Conservation (phyloP, 2,888 invertebrate genomes). For the Perizoma affinitatum region DNA sequence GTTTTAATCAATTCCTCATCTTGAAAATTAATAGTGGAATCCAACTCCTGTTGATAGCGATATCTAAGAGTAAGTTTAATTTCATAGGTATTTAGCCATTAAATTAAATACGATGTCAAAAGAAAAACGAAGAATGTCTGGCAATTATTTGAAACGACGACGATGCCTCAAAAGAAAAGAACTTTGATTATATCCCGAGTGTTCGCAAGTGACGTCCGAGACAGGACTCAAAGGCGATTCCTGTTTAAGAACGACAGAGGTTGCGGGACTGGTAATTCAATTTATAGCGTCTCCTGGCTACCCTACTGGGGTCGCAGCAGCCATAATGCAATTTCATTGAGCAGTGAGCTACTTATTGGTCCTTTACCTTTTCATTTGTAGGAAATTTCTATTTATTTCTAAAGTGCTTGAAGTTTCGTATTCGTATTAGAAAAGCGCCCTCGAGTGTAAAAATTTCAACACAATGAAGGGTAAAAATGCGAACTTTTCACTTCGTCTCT, state of each 20-base stretch:
- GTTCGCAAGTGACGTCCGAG: constrained; percentile 21
- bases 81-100: constrained; percentile 7
- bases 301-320: constrained; percentile 59
- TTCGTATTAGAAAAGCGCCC: constrained; percentile 44
- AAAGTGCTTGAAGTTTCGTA: constrained; percentile 39
- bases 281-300: constrained; percentile 64
- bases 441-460: constrained; percentile 54
- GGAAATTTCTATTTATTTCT: constrained; percentile 36
- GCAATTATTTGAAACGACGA: constrained; percentile 33
- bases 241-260: constrained; percentile 61
- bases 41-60: too few species aligned
- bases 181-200: constrained; percentile 52
- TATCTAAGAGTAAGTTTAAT: neutral
- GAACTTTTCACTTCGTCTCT: constrained; percentile 65
- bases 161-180: constrained; percentile 48
- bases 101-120: constrained; percentile 8
- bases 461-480: constrained; percentile 60
- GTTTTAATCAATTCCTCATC: too few species aligned
- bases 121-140: constrained; percentile 21
- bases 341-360: constrained; percentile 78
- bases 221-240: constrained; percentile 59
- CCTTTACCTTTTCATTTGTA: constrained; percentile 73
- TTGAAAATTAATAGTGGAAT: neutral
- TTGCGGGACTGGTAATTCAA: constrained; percentile 72
- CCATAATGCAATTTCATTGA: constrained; percentile 79